Conservation (phyloP, 2,888 invertebrate genomes). For the Sericinus montela region DNA sequence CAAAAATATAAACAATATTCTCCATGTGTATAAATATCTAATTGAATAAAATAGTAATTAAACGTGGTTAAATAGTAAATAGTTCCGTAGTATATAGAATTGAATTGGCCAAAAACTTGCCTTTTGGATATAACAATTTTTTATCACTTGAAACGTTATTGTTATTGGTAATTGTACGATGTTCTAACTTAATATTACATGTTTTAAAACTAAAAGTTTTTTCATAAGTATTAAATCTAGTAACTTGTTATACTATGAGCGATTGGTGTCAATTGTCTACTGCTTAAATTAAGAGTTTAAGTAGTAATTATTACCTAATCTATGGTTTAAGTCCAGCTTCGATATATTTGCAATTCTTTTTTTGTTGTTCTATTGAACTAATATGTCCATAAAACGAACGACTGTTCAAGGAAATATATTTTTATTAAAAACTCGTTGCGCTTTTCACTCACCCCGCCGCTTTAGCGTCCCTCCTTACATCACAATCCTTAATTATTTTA, state of each 20-base stretch:
- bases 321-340: constrained; percentile 73
- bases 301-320: too few species aligned
- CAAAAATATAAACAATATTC: too few species aligned
- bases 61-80: not conserved
- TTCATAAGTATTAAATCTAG: constrained; percentile 23
- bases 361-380: constrained; percentile 55
- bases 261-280: constrained; percentile 47
- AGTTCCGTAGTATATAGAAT: too few species aligned
- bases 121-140: constrained; percentile 46
- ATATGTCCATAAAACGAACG: constrained; percentile 70
- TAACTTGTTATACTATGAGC: constrained; percentile 12
- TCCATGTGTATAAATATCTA: not conserved
- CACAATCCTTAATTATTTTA: constrained; percentile 1
- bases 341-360: constrained; percentile 35
- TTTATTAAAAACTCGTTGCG: constrained; percentile 63
- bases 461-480: constrained; percentile 36
- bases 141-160: constrained; percentile 34
- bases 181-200: constrained; percentile 32
- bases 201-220: constrained; percentile 2
- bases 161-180: constrained; percentile 39
- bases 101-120: constrained; percentile 58
- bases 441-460: constrained; percentile 72
- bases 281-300: constrained; percentile 46
- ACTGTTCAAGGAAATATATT: constrained; percentile 72
- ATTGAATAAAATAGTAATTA: not conserved